phyloP scores from a whole-genome alignment of 2,888 invertebrate species.

The Brenthis daphne region DNA sequence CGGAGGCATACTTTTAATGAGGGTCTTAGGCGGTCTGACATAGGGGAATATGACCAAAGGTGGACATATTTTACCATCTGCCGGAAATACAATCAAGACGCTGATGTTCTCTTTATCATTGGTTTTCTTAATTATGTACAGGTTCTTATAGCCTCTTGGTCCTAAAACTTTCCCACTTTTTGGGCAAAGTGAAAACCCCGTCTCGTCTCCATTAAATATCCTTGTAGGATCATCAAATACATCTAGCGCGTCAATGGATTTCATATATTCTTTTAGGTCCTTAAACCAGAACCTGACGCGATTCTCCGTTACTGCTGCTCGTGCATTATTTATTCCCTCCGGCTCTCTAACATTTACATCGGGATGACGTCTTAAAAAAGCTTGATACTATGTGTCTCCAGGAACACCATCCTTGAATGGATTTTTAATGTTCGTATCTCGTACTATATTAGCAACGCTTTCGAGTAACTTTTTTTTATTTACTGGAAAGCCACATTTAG shows the following conservation, averaged over 20 bases:
- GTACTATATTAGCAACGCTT: not conserved
- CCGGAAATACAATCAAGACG: not conserved
- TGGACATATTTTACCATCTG: not conserved
- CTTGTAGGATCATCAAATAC: too few species aligned
- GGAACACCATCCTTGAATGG: too few species aligned
- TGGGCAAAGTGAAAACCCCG: conserved; percentile 43
- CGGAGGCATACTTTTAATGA: conserved; percentile 42
- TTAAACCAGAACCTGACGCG: too few species aligned
- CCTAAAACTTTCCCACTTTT: conserved; percentile 45
- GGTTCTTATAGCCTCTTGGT: conserved; percentile 28
- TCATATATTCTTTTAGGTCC: too few species aligned
- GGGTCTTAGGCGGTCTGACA: conserved; percentile 39
- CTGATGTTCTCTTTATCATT: not conserved
- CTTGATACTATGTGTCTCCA: too few species aligned
- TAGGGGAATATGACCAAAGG: conserved; percentile 41
- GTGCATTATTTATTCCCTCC: too few species aligned
- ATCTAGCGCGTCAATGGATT: too few species aligned
- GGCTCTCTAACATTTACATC: too few species aligned
- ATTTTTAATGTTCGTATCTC: not conserved
- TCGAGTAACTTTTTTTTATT: not conserved
- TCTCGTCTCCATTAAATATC: conserved; percentile 40
- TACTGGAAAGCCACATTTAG: not conserved
- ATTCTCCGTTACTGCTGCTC: too few species aligned
- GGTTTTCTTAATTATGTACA: not conserved
- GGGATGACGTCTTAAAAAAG: too few species aligned